Evolutionary conservation across 2,113 vertebrate genomes (phyloP).

Genomic region (Sapayoa aenigma): DNA sequence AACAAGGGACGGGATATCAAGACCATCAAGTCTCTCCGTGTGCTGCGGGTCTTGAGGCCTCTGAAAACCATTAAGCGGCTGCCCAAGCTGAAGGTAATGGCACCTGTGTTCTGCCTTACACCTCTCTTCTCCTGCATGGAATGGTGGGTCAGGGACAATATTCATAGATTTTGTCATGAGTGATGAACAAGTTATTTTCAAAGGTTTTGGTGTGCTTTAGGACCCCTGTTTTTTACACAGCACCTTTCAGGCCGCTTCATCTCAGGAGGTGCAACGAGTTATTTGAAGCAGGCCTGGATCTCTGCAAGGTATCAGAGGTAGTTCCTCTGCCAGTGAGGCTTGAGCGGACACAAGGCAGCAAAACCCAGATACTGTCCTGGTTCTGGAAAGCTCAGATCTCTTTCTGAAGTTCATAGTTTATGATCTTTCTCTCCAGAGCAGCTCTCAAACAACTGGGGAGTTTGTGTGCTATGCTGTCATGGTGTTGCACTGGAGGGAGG

Average conservation of each 20-base stretch:
- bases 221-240: neutral
- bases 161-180: rapidly evolving
- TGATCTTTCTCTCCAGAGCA: neutral
- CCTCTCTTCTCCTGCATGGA: neutral
- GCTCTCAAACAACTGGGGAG: neutral
- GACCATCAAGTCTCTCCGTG: slow-evolving; percentile 97
- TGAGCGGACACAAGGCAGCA: neutral
- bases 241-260: neutral
- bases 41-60: slow-evolving; percentile 91
- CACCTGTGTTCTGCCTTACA: neutral
- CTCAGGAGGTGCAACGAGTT: neutral
- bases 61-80: slow-evolving; percentile 98
- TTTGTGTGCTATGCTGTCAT: neutral
- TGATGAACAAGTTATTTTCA: neutral
- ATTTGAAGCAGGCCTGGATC: neutral
- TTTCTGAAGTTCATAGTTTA: neutral
- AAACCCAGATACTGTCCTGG: neutral
- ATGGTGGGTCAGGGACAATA: rapidly evolving
- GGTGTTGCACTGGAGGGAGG: neutral
- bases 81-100: slow-evolving; percentile 93
- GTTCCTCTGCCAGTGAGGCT: neutral
- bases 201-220: neutral
- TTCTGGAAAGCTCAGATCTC: neutral
- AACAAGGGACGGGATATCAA: slow-evolving; percentile 98
- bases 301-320: neutral